Base-by-base conservation (phyloP, 2,797 vertebrate species). In the Myotis vivesi region DNA sequence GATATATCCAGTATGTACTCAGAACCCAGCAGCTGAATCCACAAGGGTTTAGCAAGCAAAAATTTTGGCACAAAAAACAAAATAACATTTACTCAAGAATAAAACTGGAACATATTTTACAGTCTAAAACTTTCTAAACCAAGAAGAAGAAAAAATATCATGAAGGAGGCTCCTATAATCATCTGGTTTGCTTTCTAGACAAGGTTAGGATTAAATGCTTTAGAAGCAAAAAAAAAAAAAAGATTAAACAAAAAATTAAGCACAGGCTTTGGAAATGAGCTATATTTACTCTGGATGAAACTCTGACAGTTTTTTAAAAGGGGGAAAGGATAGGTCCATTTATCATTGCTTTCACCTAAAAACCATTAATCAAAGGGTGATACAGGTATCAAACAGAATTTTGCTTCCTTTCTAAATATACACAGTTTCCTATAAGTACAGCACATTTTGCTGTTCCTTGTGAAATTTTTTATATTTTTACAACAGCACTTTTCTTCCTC, bases 241-340 rank as follows among this genome's bases (percentile, higher is more conserved):
- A 12, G 6, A 20, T 51, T 33, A 71, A 87, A 71, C 28, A 55
- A 72, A 46, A 28, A 57, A 73, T 64, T 88, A 93, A 41, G 49
- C 82, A 91, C 71, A 84, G 28, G 89, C 44, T 92, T 30, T 91
- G 23, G 64, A 95, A 89, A 96, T 73, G 72, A 66, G 59, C 30
- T 62, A 83, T 80, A 85, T 93, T 97, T 94, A 95, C 55, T 92
- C 83, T 96, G 71, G 51, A 94, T 69, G 36, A 97, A 95, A 96
- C 2, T 79, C 66, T 88, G 46, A 55, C 28, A 80, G 46, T 72
- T 91, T 89, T 93, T 88, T 23, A 77, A 38, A 83, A 51, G 46
- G 2, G 38, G 11, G 30, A 5, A 53, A 22, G 33, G 59, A 76
- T 17, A 93, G 15, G 23, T 75, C 84, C 92, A n/a, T 46, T 84